Percentiles rank a stretch among this genome's conserved stretches.
Conservation (phyloP, 2,797 vertebrate genomes). For the Melanotaenia pygmaea region DNA sequence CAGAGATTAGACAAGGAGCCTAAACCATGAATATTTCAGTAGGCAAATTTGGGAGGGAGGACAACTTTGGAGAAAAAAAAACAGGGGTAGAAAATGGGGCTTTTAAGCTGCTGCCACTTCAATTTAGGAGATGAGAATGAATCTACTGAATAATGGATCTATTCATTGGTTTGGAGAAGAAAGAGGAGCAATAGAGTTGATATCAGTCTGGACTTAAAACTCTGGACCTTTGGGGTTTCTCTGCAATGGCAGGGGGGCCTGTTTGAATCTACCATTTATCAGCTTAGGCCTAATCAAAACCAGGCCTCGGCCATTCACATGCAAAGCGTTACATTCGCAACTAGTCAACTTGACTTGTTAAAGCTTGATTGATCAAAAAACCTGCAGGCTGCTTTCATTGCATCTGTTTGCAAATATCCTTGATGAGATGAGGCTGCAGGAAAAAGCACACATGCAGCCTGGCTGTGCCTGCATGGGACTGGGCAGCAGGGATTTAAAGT, state of each 20-base stretch:
- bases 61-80: conserved; percentile 35
- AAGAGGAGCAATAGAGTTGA: conserved; percentile 79
- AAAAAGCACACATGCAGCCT: conserved; percentile 35
- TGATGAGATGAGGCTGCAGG: conserved; percentile 24
- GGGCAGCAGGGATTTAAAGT: conserved; percentile 62
- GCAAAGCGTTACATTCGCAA: conserved; percentile 84
- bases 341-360: conserved; percentile 88
- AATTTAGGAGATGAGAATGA: conserved; percentile 83
- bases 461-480: conserved; percentile 35
- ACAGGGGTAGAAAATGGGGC: conserved; percentile 40
- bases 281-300: conserved; percentile 86
- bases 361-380: conserved; percentile 88
- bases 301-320: conserved; percentile 82
- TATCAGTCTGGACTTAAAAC: conserved; percentile 84
- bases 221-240: conserved; percentile 78
- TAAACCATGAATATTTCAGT: conserved; percentile 73
- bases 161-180: conserved; percentile 81
- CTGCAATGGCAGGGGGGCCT: conserved; percentile 71
- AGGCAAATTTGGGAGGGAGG: conserved; percentile 53
- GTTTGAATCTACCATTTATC: conserved; percentile 85
- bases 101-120: conserved; percentile 82
- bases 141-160: conserved; percentile 83
- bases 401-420: conserved; percentile 89
- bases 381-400: conserved; percentile 35
- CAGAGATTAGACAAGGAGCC: conserved; percentile 2